Base-by-base conservation (phyloP, 2,113 vertebrate species). In the Fregetta grallaria region DNA sequence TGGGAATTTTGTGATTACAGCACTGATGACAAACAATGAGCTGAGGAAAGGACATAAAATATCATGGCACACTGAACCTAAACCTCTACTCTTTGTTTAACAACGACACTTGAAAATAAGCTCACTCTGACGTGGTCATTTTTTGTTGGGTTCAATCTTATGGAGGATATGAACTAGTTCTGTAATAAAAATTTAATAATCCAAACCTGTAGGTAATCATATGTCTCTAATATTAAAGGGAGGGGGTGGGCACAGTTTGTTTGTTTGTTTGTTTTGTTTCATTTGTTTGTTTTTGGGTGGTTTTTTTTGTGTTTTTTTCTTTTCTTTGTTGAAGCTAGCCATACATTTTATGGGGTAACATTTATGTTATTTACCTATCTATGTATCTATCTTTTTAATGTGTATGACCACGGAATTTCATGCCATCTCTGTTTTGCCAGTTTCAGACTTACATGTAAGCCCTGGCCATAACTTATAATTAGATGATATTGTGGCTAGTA, bases 241-340 rank as follows among this genome's bases (percentile, higher is more conserved):
- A 29, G 30, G 2, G 1, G 1, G 9, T 40, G 5, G 30, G 13
- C 4, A 11, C 12, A 11, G 27, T 47, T 15, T 77, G 16, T 13
- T 52, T 82, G 7, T 15, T 53, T 44, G 42, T 44, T 44, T 44
- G 38, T 38, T 45, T 20, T 32, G 4, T 61, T 76, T 77, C 38
- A 13, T 13, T 52, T 82, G 1, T 62, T 58, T n/a, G 3, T 3
- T 7, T 36, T 70, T n/a, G 23, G 6, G 4, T 45, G 2, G 1
- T 11, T 2, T 6, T 0, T 70, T 23, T 29, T 78, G 12, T 27
- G 12, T 22, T 50, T 13, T 53, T 73, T 44, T 25, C 4, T 42
- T 74, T 80, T 32, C 5, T 80, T 73, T 49, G 12, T 22, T 38
- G 56, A 76, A 65, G 5, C 2, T 58, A 62, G 32, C 1, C 45